Percentiles rank a stretch among this genome's conserved stretches.
phyloP scores from a whole-genome alignment of 2,113 vertebrate genomes.

The Gymnobelideus leadbeateri region DNA sequence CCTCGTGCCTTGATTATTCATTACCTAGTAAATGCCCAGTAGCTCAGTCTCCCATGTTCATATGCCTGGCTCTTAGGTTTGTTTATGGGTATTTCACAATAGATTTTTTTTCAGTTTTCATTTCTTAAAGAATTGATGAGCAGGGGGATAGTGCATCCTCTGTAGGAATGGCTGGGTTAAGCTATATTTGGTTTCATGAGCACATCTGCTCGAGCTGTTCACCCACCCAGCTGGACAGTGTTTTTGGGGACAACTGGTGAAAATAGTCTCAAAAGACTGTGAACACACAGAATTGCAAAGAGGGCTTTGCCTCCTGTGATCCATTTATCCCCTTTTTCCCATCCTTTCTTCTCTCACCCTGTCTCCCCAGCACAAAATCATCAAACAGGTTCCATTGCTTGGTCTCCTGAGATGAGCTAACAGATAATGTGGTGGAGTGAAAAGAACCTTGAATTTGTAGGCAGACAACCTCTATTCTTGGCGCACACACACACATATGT shows the following conservation, averaged over 20 bases:
- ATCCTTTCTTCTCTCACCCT: not conserved
- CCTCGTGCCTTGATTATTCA: not conserved
- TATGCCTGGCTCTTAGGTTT: not conserved
- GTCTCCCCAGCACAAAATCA: not conserved
- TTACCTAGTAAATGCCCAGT: not conserved
- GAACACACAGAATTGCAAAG: not conserved
- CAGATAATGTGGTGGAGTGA: not conserved
- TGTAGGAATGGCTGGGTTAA: not conserved
- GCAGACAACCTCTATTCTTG: not conserved
- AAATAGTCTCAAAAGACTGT: not conserved
- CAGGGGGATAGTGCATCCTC: not conserved
- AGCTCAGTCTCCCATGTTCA: not conserved
- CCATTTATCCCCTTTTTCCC: not conserved
- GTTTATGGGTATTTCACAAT: not conserved
- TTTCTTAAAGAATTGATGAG: not conserved
- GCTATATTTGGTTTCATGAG: not conserved
- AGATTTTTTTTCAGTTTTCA: not conserved
- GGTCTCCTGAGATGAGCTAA: not conserved
- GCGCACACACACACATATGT: too few relatives aligned
- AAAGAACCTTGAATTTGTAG: not conserved
- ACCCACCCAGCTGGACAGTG: not conserved
- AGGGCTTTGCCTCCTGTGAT: not conserved
- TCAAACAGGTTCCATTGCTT: not conserved
- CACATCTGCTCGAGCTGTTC: not conserved
- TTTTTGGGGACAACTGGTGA: not conserved